These are phyloP conservation scores for Schizopygopsis pylzovi DNA, from an alignment of 2,797 vertebrate genomes.

Conservation along the genomic window DNA sequence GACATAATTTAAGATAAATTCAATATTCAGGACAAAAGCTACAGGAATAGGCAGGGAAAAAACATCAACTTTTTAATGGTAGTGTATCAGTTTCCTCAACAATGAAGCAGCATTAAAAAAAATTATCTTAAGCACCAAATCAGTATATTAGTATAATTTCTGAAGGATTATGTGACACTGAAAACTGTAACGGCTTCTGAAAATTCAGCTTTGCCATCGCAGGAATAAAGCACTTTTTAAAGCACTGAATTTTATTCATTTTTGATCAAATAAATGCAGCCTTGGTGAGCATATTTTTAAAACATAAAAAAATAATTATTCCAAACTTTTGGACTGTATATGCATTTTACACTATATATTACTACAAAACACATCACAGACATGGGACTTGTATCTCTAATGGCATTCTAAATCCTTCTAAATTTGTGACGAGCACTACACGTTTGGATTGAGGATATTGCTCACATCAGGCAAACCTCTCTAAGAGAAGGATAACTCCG, in stretches of 20 bases:
- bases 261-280: background rate
- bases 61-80: too few species aligned
- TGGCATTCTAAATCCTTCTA: background rate
- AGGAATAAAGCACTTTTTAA: background rate
- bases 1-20: slow-evolving; percentile 13
- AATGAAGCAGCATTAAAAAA: background rate
- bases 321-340: background rate
- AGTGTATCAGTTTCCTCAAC: background rate
- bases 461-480: slow-evolving; percentile 8
- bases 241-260: background rate
- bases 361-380: background rate
- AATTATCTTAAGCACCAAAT: background rate
- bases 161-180: background rate
- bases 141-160: background rate
- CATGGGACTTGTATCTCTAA: background rate
- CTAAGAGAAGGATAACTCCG: background rate
- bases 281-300: background rate
- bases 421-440: background rate
- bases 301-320: background rate
- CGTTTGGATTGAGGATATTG: background rate
- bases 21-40: slow-evolving; percentile 13
- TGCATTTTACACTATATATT: background rate
- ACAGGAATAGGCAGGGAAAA: background rate
- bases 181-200: background rate
- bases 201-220: background rate